Base-by-base conservation (phyloP, 64 coral and sea anemone genomes). In the Dendrophyllia cribrosa region DNA sequence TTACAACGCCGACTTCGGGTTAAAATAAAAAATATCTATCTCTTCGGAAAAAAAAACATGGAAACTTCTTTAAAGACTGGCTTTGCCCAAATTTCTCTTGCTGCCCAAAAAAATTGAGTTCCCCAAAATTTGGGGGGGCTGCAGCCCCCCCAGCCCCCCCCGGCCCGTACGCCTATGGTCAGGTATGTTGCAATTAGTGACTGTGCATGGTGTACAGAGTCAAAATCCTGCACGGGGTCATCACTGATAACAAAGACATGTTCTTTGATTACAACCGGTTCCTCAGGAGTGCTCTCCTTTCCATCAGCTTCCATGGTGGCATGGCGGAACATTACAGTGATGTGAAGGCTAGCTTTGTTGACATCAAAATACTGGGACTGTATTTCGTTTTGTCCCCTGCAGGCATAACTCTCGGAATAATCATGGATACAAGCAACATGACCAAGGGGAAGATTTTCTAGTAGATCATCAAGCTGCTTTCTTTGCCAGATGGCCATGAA, bases 401-500 rank as follows among this genome's bases (percentile, higher is more conserved):
- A 89, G 15, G 87, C 13, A 12, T 91, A 83, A n/a, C 89, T 83
- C 91, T 93, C 91, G 13, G 84, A 93, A 44, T 93, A 93, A 3
- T 93, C 91, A 51, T 88, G 91, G 23, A 93, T 79, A 17, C 74
- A 93, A 25, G 79, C 61, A 6, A 79, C 84, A 88, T 93, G 84
- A 0, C 91, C 91, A 17, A 93, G 34, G 2, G 91, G 64, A 4
- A 93, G 65, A 15, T 43, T 70, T 70, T 93, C 91, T 13, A 87
- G 48, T 69, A 71, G 62, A 8, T 88, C 17, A 53, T 93, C 67
- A 88, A 93, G 85, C 58, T 93, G 91, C 63, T 88, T 87, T 74
- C 51, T 93, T 63, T 93, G 91, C 76, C 85, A 93, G n/a, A 88
- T 70, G 4, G 91, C 83, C 83, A 93, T 93, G 75, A 93, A 93